A percentile compares a stretch with the other conserved stretches of the same genome.
These are phyloP conservation scores for Orchesellides sinensis DNA, from an alignment of 2,888 invertebrate species.

Conservation along the genomic window DNA sequence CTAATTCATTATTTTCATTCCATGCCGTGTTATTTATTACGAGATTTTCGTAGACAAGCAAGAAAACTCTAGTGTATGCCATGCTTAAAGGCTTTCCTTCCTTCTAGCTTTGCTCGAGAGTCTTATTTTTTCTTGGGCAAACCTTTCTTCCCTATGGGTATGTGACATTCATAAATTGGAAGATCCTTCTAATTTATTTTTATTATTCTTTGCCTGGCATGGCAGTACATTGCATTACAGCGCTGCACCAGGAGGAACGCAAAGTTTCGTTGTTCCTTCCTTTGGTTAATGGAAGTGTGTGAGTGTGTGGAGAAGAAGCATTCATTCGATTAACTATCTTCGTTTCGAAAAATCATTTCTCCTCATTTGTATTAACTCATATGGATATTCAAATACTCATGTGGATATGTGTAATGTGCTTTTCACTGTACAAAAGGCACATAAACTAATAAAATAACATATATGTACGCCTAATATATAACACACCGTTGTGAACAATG, in stretches of 20 bases:
- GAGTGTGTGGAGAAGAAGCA: constrained; percentile 10
- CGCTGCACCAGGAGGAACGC: background rate
- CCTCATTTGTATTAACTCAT: background rate
- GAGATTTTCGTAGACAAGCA: constrained; percentile 51
- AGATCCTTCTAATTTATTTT: constrained; percentile 68
- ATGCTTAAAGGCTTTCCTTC: constrained; percentile 10
- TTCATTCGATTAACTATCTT: constrained; percentile 40
- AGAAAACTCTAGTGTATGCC: background rate
- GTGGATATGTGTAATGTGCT: background rate
- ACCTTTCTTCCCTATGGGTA: constrained; percentile 49
- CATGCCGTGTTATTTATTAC: constrained; percentile 65
- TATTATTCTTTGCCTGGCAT: constrained; percentile 52
- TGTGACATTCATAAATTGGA: constrained; percentile 66
- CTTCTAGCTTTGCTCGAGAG: constrained; percentile 12
- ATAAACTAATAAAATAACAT: background rate
- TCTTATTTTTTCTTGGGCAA: constrained; percentile 49
- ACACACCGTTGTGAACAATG: background rate
- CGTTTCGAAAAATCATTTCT: background rate
- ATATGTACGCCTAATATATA: too few species aligned
- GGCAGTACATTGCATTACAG: background rate
- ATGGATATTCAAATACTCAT: background rate
- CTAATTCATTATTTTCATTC: constrained; percentile 67
- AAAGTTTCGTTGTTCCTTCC: constrained; percentile 9
- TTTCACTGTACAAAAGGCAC: background rate
- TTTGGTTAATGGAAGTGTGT: background rate